Evolutionary conservation across 2,113 vertebrate genomes (phyloP).

Genomic region (Triplophysa siluroides): DNA sequence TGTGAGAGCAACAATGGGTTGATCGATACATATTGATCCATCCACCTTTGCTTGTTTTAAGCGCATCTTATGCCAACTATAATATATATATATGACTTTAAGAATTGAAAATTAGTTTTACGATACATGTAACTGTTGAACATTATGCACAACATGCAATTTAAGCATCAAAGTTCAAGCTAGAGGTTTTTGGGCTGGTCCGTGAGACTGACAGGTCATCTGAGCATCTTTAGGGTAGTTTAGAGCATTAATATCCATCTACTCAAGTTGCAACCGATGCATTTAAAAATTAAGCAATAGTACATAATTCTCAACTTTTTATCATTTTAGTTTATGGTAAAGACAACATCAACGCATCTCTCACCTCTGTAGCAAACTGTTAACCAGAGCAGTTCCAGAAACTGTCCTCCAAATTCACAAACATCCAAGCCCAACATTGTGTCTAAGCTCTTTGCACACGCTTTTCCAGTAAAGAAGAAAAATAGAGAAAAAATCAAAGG

Average conservation of each 20-base stretch:
- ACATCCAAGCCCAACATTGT: conserved; percentile 85
- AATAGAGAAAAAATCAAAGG: conserved; percentile 50
- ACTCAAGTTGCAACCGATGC: background rate
- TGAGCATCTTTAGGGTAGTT: background rate
- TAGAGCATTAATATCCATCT: background rate
- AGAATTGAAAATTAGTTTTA: background rate
- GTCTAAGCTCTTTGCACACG: conserved; percentile 52
- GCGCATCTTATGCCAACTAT: conserved; percentile 56
- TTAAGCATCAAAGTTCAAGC: background rate
- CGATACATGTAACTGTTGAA: background rate
- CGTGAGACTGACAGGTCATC: background rate
- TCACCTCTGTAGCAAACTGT: conserved; percentile 86
- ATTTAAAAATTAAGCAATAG: background rate
- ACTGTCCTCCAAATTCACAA: conserved; percentile 83
- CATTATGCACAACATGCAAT: background rate
- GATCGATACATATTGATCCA: conserved; percentile 70
- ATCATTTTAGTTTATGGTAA: background rate
- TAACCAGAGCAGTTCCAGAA: conserved; percentile 87
- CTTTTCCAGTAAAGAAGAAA: conserved; percentile 31
- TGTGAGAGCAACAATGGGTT: conserved; percentile 33
- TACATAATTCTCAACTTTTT: background rate
- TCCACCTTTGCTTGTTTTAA: conserved; percentile 66
- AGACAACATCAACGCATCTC: conserved; percentile 40
- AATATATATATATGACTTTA: background rate
- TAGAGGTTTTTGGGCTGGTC: background rate